Conservation (phyloP, 2,888 invertebrate genomes). For the Antheraea yamamai region DNA sequence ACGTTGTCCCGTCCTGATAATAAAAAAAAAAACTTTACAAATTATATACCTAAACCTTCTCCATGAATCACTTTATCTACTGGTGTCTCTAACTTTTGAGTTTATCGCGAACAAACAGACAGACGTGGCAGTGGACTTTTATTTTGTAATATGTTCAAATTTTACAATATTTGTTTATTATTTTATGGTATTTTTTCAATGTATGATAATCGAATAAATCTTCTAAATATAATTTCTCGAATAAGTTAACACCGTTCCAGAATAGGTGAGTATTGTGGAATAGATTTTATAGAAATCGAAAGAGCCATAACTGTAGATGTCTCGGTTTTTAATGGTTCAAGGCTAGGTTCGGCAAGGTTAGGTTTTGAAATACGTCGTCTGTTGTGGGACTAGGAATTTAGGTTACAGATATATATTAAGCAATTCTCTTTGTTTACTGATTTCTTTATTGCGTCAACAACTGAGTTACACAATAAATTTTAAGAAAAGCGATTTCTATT, state of each 20-base stretch:
- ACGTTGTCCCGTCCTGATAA: too few species aligned
- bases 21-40: too few species aligned
- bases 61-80: too few species aligned
- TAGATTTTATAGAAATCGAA: constrained; percentile 50
- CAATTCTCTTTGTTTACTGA: constrained; percentile 8
- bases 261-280: constrained; percentile 13
- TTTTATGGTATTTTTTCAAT: too few species aligned
- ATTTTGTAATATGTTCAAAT: too few species aligned
- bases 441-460: neutral
- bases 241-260: neutral
- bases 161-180: too few species aligned
- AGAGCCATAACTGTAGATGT: constrained; percentile 53
- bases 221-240: neutral
- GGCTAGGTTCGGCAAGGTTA: constrained; percentile 34
- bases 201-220: neutral
- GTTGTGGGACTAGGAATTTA: constrained; percentile 19
- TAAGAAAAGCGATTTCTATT: neutral
- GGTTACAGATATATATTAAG: constrained; percentile 8
- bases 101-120: too few species aligned
- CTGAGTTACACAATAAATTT: neutral
- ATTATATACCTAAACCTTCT: too few species aligned
- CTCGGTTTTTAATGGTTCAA: constrained; percentile 42
- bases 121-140: too few species aligned
- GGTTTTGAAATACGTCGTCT: constrained; percentile 20
- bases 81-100: too few species aligned